Percentiles rank a stretch among this genome's conserved stretches.
phyloP scores from a whole-genome alignment of 1,140 invertebrate species.

The Onthophagus taurus region DNA sequence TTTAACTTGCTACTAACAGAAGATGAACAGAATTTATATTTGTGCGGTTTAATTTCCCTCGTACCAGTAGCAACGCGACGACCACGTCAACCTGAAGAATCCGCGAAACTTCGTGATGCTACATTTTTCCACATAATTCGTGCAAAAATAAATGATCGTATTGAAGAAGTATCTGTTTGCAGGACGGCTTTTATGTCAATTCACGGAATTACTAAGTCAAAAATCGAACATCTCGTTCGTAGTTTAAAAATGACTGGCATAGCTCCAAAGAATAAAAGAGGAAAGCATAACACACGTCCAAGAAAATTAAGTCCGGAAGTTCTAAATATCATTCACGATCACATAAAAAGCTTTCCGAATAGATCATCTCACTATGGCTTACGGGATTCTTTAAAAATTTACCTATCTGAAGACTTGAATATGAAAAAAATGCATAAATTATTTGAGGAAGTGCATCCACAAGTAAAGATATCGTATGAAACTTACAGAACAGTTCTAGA shows the following conservation, averaged over 20 bases:
- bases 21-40: too few relatives aligned
- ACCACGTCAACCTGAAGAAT: slow-evolving; percentile 2
- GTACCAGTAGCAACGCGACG: too few relatives aligned
- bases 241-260: background rate
- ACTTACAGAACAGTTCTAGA: slow-evolving; percentile 11
- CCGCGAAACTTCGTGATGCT: background rate
- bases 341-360: slow-evolving; percentile 8
- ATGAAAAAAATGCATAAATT: slow-evolving; percentile 17
- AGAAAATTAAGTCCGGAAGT: background rate
- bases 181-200: slow-evolving; percentile 3
- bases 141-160: background rate
- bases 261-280: slow-evolving; percentile 7
- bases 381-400: slow-evolving; percentile 16
- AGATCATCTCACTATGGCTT: slow-evolving; percentile 14
- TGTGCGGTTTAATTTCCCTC: too few relatives aligned
- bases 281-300: background rate
- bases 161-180: slow-evolving; percentile 2
- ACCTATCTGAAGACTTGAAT: slow-evolving; percentile 18
- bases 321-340: background rate
- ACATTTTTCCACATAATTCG: slow-evolving; percentile 6
- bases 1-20: too few relatives aligned
- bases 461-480: slow-evolving; percentile 9
- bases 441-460: slow-evolving; percentile 6
- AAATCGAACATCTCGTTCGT: background rate
- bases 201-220: slow-evolving; percentile 5